A percentile compares a stretch with the other conserved stretches of the same genome.
Evolutionary conservation across 2,113 vertebrate species (phyloP).

Genomic region (Pristiophorus japonicus): DNA sequence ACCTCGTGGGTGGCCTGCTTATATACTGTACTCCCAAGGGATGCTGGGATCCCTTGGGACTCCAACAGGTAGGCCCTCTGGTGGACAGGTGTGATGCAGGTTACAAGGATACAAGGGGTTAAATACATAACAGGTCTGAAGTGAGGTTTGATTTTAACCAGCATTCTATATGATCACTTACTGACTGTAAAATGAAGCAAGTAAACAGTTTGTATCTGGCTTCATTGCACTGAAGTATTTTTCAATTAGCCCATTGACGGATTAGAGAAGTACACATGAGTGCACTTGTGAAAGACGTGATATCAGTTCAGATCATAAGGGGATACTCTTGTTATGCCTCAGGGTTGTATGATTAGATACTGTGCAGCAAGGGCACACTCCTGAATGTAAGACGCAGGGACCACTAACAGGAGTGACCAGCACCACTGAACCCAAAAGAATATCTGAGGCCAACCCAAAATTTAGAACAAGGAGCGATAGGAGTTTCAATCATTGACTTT

Average conservation of each 20-base stretch:
- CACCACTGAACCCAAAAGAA: not conserved
- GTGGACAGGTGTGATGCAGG: too few relatives aligned
- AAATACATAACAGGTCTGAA: too few relatives aligned
- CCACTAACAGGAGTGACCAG: not conserved
- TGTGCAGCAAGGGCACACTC: too few relatives aligned
- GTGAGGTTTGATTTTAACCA: not conserved
- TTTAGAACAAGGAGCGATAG: not conserved
- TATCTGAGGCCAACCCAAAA: not conserved
- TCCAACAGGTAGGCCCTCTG: too few relatives aligned
- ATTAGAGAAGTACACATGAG: not conserved
- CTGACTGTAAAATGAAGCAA: too few relatives aligned
- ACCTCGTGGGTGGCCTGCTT: too few relatives aligned
- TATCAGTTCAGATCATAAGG: not conserved
- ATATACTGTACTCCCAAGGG: too few relatives aligned
- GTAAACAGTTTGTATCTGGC: not conserved
- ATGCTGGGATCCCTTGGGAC: too few relatives aligned
- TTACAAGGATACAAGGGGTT: too few relatives aligned
- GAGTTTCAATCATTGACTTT: not conserved
- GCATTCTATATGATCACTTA: not conserved
- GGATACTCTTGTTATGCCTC: not conserved
- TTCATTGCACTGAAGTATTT: not conserved
- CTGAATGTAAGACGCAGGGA: not conserved
- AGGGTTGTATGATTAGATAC: not conserved
- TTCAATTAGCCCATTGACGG: not conserved
- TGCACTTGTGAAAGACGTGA: not conserved